Evolutionary conservation across 2,888 invertebrate genomes (phyloP).

Genomic region (Idaea dimidiata): DNA sequence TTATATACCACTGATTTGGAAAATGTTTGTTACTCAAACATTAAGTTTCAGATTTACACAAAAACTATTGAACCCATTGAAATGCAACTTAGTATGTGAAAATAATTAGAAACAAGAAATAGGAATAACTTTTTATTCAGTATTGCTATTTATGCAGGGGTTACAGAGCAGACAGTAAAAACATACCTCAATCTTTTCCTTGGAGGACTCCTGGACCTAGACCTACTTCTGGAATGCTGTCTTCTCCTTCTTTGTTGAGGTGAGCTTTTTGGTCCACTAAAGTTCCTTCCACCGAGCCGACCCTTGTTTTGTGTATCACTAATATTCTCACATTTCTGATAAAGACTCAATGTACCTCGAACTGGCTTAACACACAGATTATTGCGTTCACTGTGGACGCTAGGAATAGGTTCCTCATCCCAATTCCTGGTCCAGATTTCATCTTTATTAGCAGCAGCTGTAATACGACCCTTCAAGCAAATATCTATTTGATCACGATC

Average conservation of each 20-base stretch:
- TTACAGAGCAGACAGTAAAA: constrained; percentile 6
- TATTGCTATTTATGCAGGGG: no score
- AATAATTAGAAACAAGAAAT: no score
- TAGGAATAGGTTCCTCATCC: constrained; percentile 96
- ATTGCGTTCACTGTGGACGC: constrained; percentile 89
- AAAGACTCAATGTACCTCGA: constrained; percentile 79
- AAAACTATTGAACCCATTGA: no score
- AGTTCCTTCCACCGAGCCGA: constrained; percentile 43
- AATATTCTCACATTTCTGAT: constrained; percentile 75
- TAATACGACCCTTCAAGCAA: constrained; percentile 95
- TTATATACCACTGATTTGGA: constrained; percentile 1
- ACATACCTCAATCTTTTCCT: constrained; percentile 73
- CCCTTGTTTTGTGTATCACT: constrained; percentile 42
- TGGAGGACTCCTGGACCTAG: constrained; percentile 72
- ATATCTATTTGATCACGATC: constrained; percentile 97
- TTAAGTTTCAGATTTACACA: no score
- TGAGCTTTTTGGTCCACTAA: constrained; percentile 52
- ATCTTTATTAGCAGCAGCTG: constrained; percentile 92
- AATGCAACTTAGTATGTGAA: no score
- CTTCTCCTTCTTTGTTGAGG: constrained; percentile 58
- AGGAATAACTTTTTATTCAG: no score
- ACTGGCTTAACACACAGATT: constrained; percentile 83
- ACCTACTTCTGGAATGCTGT: constrained; percentile 60
- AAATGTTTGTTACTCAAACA: not conserved
- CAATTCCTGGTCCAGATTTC: constrained; percentile 95